Percentiles rank a stretch among this genome's conserved stretches.
Conservation (phyloP, 2,888 invertebrate species). For the Eurytoma californica region DNA sequence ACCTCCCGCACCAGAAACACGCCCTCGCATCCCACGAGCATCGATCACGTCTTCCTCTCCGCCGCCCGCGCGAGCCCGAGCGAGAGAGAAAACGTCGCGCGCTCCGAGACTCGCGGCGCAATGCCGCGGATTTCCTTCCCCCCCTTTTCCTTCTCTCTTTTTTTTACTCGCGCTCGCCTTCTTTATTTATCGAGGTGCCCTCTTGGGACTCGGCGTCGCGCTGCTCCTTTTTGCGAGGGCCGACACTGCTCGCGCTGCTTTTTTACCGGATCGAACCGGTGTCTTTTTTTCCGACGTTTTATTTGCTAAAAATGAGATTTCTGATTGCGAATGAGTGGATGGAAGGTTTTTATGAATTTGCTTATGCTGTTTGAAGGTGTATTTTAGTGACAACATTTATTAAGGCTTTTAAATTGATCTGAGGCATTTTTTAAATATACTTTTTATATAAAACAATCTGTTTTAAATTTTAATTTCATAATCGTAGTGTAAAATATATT, state of each 20-base stretch:
- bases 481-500: no score
- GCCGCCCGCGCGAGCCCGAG: conserved; percentile 4
- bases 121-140: conserved; percentile 29
- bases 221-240: neutral
- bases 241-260: no score
- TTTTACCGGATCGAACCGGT: neutral
- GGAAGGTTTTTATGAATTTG: neutral
- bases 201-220: neutral
- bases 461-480: neutral
- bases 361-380: neutral
- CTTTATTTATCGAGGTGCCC: neutral
- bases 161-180: neutral
- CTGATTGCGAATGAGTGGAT: neutral
- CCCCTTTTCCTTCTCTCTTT: conserved; percentile 16
- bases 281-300: neutral
- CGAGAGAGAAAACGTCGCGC: neutral
- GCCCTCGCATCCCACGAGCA: conserved; percentile 75
- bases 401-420: neutral
- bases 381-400: neutral
- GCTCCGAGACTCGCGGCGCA: conserved; percentile 15
- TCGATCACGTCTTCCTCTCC: conserved; percentile 71
- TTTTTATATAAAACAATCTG: no score
- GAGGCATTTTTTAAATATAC: no score
- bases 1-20: conserved; percentile 75
- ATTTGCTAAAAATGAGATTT: neutral